Evolutionary conservation across 1,140 invertebrate genomes (phyloP).

Genomic region (Adelges cooleyi): DNA sequence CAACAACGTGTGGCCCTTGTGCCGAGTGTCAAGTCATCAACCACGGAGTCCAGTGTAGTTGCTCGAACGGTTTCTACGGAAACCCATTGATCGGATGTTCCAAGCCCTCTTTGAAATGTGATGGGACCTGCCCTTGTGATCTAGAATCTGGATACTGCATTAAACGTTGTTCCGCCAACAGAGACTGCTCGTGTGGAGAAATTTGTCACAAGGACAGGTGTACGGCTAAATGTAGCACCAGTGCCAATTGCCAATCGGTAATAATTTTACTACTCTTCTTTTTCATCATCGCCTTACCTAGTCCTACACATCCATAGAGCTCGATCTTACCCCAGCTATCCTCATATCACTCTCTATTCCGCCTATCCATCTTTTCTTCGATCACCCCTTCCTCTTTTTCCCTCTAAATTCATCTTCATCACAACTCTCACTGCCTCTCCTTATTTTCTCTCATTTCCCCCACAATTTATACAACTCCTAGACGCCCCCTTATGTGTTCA

Average conservation of each 20-base stretch:
- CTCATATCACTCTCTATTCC: no score
- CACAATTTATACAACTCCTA: no score
- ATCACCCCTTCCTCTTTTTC: no score
- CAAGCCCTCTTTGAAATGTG: conserved; percentile 46
- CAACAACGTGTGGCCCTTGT: conserved; percentile 57
- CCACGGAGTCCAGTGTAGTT: conserved; percentile 67
- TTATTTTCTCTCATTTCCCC: no score
- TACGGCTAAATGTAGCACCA: conserved; percentile 47
- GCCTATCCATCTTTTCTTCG: no score
- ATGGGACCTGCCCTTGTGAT: conserved; percentile 59
- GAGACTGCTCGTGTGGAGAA: conserved; percentile 66
- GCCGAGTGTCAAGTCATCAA: conserved; percentile 61
- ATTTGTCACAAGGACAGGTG: conserved; percentile 51
- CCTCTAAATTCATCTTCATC: no score
- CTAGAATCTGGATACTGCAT: conserved; percentile 59
- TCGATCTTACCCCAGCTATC: no score
- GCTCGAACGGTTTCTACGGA: conserved; percentile 71
- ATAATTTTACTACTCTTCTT: no score
- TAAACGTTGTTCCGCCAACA: conserved; percentile 49
- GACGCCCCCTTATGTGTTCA: no score
- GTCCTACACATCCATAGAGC: no score
- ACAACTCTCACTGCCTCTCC: no score
- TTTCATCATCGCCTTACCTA: no score
- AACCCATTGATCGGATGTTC: conserved; percentile 59
- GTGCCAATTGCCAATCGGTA: conserved; percentile 41